phyloP scores from a whole-genome alignment of 2,113 vertebrate genomes.

The Lampris megalopsis region DNA sequence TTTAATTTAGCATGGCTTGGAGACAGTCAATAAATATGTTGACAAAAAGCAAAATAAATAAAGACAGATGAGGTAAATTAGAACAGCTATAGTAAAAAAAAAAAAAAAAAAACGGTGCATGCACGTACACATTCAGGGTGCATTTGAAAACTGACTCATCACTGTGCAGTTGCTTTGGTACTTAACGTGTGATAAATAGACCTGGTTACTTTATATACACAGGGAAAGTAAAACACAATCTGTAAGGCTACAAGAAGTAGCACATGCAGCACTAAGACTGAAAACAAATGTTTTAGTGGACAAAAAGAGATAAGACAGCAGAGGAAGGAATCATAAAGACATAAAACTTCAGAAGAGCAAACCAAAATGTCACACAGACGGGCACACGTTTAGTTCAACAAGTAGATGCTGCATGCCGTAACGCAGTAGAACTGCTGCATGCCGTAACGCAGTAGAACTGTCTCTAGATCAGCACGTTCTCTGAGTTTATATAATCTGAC shows the following conservation, averaged over 20 bases:
- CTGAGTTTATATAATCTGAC: conserved; percentile 22
- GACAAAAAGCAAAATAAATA: conserved; percentile 24
- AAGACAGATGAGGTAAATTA: conserved; percentile 33
- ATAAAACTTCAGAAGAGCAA: background rate
- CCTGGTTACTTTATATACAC: conserved; percentile 2
- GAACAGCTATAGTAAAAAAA: conserved; percentile 24
- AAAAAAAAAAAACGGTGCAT: conserved; percentile 23
- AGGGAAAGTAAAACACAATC: conserved; percentile 10
- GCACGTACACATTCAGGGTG: conserved; percentile 37
- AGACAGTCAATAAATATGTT: conserved; percentile 62
- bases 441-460: conserved; percentile 10
- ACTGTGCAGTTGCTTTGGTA: conserved; percentile 15
- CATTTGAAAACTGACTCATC: background rate
- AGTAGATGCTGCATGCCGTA: conserved; percentile 48
- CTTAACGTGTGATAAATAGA: conserved; percentile 20
- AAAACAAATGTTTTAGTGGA: conserved; percentile 34
- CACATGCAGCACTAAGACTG: conserved; percentile 57
- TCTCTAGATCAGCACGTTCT: conserved; percentile 23
- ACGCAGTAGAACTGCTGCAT: conserved; percentile 40
- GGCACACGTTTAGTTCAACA: background rate
- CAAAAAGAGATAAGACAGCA: conserved; percentile 3
- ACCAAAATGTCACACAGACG: conserved; percentile 30
- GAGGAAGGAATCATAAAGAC: background rate
- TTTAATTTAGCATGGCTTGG: conserved; percentile 51
- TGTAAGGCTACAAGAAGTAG: conserved; percentile 3